Percentiles rank a stretch among this genome's conserved stretches.
Conservation (phyloP, 1,140 invertebrate genomes). For the Belonocnema kinseyi region DNA sequence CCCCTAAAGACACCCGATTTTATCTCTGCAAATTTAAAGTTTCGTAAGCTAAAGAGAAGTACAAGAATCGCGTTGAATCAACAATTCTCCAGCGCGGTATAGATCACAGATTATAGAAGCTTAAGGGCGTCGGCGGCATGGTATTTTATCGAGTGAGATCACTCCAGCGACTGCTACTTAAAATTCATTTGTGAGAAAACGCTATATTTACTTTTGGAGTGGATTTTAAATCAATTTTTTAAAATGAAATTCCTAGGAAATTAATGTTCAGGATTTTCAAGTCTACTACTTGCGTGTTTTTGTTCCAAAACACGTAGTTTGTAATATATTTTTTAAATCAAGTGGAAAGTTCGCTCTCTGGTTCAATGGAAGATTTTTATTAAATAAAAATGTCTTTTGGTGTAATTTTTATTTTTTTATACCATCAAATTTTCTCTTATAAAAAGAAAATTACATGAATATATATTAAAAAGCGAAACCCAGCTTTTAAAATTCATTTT, state of each 20-base stretch:
- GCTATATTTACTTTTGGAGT: too few species aligned
- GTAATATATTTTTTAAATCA: conserved; percentile 24
- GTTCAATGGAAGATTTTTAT: conserved; percentile 44
- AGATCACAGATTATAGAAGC: neutral
- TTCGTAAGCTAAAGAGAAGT: neutral
- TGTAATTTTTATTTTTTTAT: too few species aligned
- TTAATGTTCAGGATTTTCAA: too few species aligned
- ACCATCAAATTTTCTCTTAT: too few species aligned
- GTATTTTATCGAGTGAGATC: conserved; percentile 45
- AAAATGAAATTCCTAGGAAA: too few species aligned
- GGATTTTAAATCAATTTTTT: too few species aligned
- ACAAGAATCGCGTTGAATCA: conserved; percentile 12
- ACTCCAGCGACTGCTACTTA: conserved; percentile 14
- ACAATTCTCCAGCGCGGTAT: neutral
- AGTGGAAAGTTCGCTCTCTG: neutral
- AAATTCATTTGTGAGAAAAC: conserved; percentile 31
- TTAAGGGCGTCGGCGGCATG: conserved; percentile 53
- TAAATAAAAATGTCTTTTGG: conserved; percentile 23
- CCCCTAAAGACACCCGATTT: neutral
- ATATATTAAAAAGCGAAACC: too few species aligned
- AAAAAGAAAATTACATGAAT: too few species aligned
- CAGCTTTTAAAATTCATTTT: too few species aligned
- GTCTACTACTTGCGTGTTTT: neutral
- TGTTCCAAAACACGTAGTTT: conserved; percentile 28
- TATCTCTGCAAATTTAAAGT: neutral